Percentiles rank a stretch among this genome's conserved stretches.
Conservation (phyloP, 2,888 invertebrate genomes). For the Eledona agricola region DNA sequence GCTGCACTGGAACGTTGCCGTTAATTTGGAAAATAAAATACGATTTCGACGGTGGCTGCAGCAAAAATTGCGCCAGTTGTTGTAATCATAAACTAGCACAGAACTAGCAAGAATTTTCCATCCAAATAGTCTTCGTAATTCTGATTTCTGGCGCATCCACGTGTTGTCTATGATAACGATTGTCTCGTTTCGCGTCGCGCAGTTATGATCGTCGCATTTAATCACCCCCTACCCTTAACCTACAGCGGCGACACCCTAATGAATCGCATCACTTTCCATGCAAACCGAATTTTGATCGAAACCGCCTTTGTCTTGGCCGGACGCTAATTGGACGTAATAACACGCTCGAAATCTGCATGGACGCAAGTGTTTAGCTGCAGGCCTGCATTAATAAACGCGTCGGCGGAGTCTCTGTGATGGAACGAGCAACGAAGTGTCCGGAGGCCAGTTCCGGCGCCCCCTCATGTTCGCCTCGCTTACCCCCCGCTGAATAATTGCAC, state of each 20-base stretch:
- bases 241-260: constrained; percentile 15
- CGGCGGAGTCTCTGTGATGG: constrained; percentile 27
- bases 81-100: too few species aligned
- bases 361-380: constrained; percentile 38
- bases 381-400: constrained; percentile 36
- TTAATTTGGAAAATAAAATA: too few species aligned
- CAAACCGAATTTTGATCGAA: constrained; percentile 28
- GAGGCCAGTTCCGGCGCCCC: constrained; percentile 36
- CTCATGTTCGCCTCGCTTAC: constrained; percentile 30
- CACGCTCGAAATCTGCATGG: constrained; percentile 31
- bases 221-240: too few species aligned
- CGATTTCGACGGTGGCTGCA: too few species aligned
- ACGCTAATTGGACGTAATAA: constrained; percentile 30
- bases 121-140: too few species aligned
- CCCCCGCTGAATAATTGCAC: constrained; percentile 45
- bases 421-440: constrained; percentile 39
- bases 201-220: too few species aligned
- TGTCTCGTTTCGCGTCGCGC: too few species aligned
- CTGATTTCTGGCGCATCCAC: too few species aligned
- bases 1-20: too few species aligned
- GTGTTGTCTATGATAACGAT: too few species aligned
- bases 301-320: constrained; percentile 30
- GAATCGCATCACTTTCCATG: constrained; percentile 17
- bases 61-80: too few species aligned
- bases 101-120: too few species aligned